Conservation (phyloP, 1,140 invertebrate species). For the Aphelenchoides avenae region DNA sequence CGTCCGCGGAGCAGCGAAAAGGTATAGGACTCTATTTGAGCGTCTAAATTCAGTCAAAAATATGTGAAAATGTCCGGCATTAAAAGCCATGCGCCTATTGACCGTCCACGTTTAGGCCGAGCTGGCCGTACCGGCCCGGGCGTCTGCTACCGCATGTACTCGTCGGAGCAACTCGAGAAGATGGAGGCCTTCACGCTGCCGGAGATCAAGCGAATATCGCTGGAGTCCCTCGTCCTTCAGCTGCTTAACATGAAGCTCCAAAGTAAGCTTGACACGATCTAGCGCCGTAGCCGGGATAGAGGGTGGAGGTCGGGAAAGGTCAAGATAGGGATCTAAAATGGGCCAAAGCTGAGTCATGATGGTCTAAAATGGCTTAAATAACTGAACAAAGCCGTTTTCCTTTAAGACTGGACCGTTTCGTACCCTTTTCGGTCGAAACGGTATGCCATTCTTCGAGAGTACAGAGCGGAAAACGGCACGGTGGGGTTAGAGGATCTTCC, state of each 20-base stretch:
- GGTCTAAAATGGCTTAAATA: too few relatives aligned
- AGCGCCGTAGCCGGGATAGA: conserved; percentile 9
- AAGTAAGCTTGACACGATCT: conserved; percentile 63
- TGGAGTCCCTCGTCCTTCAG: conserved; percentile 84
- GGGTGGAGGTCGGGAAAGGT: conserved; percentile 12
- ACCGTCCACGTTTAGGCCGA: conserved; percentile 66
- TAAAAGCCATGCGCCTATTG: conserved; percentile 11
- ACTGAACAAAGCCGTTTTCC: too few relatives aligned
- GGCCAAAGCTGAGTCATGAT: too few relatives aligned
- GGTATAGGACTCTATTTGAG: too few relatives aligned
- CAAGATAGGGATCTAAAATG: conserved; percentile 1
- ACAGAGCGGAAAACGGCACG: too few relatives aligned
- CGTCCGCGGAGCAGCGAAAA: conserved; percentile 92
- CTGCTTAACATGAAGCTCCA: conserved; percentile 90
- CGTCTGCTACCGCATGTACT: conserved; percentile 72
- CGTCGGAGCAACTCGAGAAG: conserved; percentile 75
- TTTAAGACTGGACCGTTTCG: too few relatives aligned
- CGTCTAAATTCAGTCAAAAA: too few relatives aligned
- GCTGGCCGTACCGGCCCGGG: conserved; percentile 68
- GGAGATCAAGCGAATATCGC: conserved; percentile 82
- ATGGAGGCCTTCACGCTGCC: conserved; percentile 77
- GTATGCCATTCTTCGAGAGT: too few relatives aligned
- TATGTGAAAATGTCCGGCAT: neutral
- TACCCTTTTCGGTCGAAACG: too few relatives aligned
- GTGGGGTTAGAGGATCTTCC: too few relatives aligned